phyloP scores from a whole-genome alignment of 2,113 vertebrate species.

The Axis porcinus region DNA sequence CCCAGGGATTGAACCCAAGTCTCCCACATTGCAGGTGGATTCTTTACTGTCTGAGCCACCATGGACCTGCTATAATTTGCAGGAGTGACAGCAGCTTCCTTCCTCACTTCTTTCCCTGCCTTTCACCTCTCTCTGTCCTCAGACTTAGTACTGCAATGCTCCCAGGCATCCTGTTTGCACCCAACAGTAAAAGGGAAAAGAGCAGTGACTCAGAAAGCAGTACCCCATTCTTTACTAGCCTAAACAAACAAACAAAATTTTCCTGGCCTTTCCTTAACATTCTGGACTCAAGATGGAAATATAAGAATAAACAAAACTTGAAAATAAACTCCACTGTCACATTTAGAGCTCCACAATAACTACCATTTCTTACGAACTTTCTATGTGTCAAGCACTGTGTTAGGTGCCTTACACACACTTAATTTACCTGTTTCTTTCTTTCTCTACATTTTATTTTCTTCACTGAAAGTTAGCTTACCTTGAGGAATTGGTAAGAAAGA shows the following conservation, averaged over 20 bases:
- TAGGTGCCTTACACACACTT: neutral
- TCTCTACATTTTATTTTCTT: conserved; percentile 1
- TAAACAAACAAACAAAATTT: neutral
- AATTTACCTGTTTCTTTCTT: neutral
- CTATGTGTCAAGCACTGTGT: neutral
- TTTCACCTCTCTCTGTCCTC: neutral
- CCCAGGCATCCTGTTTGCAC: neutral
- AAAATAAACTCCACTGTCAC: neutral
- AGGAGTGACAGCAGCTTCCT: neutral
- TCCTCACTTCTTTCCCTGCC: neutral
- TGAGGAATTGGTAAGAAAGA: neutral
- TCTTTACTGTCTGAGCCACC: neutral
- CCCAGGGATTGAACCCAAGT: neutral
- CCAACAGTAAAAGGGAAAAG: neutral
- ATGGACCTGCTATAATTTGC: neutral
- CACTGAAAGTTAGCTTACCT: neutral
- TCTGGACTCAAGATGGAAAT: neutral
- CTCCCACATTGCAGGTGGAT: neutral
- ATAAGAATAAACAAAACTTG: neutral
- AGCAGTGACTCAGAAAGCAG: neutral
- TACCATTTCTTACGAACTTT: neutral
- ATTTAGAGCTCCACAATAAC: neutral
- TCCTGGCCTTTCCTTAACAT: neutral
- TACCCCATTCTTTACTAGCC: neutral
- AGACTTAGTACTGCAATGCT: neutral